A percentile compares a stretch with the other conserved stretches of the same genome.
phyloP scores from a whole-genome alignment of 2,888 invertebrate species.

The Poecilus cupreus region DNA sequence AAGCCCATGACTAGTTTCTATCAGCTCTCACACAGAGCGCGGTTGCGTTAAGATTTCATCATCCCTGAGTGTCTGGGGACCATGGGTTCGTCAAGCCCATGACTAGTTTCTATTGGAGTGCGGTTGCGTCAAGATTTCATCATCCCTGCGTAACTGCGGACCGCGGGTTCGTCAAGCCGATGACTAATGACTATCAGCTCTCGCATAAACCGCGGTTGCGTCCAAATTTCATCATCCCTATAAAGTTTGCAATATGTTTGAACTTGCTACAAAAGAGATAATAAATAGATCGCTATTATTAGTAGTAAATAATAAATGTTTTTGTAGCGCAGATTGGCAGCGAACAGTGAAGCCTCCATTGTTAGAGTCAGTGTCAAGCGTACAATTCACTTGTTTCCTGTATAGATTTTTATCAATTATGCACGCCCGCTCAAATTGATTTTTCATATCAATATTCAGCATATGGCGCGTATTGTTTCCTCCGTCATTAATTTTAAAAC shows the following conservation, averaged over 20 bases:
- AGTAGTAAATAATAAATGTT: background rate
- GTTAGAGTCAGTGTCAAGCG: slow-evolving; percentile 31
- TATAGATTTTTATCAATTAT: slow-evolving; percentile 48
- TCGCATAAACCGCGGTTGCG: too few species aligned
- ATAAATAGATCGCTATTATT: slow-evolving; percentile 10
- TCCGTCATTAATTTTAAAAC: slow-evolving; percentile 20
- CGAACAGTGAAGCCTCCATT: background rate
- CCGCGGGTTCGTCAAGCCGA: too few species aligned
- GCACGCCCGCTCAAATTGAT: slow-evolving; percentile 19
- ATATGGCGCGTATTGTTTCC: slow-evolving; percentile 25
- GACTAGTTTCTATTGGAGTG: too few species aligned
- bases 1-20: too few species aligned
- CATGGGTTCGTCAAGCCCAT: too few species aligned
- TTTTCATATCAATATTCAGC: slow-evolving; percentile 33
- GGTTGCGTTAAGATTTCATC: too few species aligned
- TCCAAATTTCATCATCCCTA: background rate
- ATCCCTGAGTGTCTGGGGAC: too few species aligned
- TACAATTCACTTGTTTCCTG: slow-evolving; percentile 21
- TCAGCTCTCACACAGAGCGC: too few species aligned
- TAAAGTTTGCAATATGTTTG: background rate
- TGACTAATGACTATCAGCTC: too few species aligned
- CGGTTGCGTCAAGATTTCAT: too few species aligned
- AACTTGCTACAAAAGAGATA: background rate
- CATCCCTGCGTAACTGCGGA: too few species aligned
- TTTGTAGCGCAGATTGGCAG: background rate